phyloP scores from a whole-genome alignment of 2,113 vertebrate genomes.

The Channa argus region DNA sequence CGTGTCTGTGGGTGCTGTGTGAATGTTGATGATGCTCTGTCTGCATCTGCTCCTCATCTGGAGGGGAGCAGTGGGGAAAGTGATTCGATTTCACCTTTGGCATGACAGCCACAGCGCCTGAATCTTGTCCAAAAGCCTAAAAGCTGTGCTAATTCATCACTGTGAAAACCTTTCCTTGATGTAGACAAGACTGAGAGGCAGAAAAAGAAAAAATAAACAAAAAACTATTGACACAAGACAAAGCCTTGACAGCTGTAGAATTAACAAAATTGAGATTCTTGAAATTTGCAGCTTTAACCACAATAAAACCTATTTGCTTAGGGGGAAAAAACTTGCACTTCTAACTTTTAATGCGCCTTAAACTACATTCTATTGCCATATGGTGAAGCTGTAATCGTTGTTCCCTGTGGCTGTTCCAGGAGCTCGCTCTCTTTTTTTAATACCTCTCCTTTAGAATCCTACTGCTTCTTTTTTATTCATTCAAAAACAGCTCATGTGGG shows the following conservation, averaged over 20 bases:
- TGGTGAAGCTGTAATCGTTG: conserved; percentile 17
- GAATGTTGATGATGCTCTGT: conserved; percentile 64
- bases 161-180: conserved; percentile 22
- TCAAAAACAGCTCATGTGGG: conserved; percentile 39
- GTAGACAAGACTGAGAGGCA: conserved; percentile 1
- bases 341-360: conserved; percentile 25
- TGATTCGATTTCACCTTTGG: conserved; percentile 65
- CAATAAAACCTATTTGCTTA: not conserved
- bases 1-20: conserved; percentile 40
- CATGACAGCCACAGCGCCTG: conserved; percentile 42
- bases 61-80: conserved; percentile 10
- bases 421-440: conserved; percentile 5
- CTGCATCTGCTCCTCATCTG: conserved; percentile 58
- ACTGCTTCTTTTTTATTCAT: conserved; percentile 31
- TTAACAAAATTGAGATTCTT: conserved; percentile 14
- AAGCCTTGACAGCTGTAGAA: conserved; percentile 18
- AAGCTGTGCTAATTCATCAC: conserved; percentile 56
- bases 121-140: conserved; percentile 47
- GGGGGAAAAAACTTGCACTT: not conserved
- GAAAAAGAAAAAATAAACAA: not conserved
- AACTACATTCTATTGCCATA: conserved; percentile 33
- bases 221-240: not conserved
- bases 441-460: conserved; percentile 14
- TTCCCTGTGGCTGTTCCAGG: conserved; percentile 19
- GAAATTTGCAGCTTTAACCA: conserved; percentile 7